These are phyloP conservation scores for Pipistrellus pipistrellus DNA, from an alignment of 2,797 vertebrate genomes.

Conservation along the genomic window DNA sequence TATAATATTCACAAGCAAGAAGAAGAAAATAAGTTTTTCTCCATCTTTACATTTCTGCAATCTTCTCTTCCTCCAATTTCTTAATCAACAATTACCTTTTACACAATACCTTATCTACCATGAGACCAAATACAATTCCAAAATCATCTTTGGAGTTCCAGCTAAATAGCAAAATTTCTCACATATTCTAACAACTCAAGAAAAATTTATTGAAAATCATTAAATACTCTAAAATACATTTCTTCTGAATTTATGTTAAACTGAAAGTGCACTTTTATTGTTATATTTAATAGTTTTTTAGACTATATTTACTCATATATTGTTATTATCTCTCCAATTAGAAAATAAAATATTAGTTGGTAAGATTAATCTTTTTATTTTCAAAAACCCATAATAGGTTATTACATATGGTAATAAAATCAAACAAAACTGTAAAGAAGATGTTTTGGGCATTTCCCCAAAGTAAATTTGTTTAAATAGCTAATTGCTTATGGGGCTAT, in stretches of 20 bases:
- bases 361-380: conserved; percentile 23
- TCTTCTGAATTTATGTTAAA: conserved; percentile 7
- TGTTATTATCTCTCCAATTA: neutral
- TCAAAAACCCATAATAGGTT: neutral
- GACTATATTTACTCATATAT: neutral
- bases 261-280: neutral
- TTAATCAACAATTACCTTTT: neutral
- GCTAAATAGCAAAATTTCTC: neutral
- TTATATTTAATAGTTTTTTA: neutral
- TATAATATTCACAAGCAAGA: neutral
- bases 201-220: neutral
- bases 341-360: conserved; percentile 9
- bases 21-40: neutral
- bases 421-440: conserved; percentile 5
- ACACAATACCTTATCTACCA: neutral
- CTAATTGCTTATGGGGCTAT: neutral
- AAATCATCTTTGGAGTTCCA: neutral
- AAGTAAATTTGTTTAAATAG: neutral
- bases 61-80: neutral
- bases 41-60: neutral
- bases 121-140: neutral
- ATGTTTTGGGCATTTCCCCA: neutral
- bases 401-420: neutral
- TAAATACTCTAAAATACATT: neutral
- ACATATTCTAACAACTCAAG: neutral